A percentile compares a stretch with the other conserved stretches of the same genome.
phyloP scores from a whole-genome alignment of 2,797 vertebrate genomes.

The Kryptolebias ocellatus region DNA sequence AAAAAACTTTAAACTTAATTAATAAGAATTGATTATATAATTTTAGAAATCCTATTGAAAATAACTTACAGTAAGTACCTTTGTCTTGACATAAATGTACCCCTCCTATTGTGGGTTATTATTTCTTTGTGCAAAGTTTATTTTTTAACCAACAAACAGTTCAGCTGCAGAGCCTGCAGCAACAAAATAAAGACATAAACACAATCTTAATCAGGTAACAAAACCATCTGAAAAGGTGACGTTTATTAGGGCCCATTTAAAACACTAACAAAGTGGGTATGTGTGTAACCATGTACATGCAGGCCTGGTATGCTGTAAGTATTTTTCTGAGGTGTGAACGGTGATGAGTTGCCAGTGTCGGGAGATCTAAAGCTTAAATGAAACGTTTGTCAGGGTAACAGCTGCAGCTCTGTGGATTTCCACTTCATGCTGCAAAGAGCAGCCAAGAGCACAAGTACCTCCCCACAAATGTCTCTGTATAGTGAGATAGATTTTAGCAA shows the following conservation, averaged over 20 bases:
- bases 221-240: background rate
- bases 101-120: no score
- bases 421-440: slow-evolving; percentile 38
- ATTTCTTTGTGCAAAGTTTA: no score
- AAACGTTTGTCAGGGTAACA: slow-evolving; percentile 63
- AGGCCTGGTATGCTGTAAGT: slow-evolving; percentile 43
- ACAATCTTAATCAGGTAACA: no score
- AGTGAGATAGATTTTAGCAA: slow-evolving; percentile 1
- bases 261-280: slow-evolving; percentile 40
- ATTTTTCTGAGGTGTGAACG: slow-evolving; percentile 62
- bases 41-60: no score
- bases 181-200: no score
- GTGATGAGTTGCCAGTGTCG: slow-evolving; percentile 41
- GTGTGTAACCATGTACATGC: slow-evolving; percentile 12
- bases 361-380: slow-evolving; percentile 65
- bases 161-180: no score
- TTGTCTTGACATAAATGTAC: no score
- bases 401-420: slow-evolving; percentile 56
- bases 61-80: no score
- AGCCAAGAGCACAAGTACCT: slow-evolving; percentile 17
- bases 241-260: slow-evolving; percentile 39
- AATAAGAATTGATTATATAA: no score
- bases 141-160: no score
- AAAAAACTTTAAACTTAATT: no score
- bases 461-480: slow-evolving; percentile 2